phyloP scores from a whole-genome alignment of 2,797 vertebrate species.

The Podargus strigoides region DNA sequence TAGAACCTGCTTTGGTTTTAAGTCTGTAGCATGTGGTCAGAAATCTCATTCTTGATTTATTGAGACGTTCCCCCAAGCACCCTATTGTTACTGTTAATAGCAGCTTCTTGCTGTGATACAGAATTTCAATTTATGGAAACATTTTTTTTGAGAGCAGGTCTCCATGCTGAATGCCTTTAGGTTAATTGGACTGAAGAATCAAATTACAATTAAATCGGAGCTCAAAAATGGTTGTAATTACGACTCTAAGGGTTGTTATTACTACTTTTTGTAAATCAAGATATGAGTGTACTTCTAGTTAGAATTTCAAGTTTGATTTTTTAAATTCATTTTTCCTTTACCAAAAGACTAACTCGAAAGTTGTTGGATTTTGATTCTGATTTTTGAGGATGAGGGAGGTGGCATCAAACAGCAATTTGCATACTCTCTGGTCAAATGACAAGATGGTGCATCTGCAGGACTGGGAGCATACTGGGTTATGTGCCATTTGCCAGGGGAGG shows the following conservation, averaged over 20 bases:
- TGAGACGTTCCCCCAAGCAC: neutral
- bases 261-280: neutral
- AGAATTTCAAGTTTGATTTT: neutral
- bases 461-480: neutral
- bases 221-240: neutral
- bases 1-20: neutral
- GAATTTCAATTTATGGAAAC: neutral
- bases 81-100: neutral
- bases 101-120: neutral
- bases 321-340: neutral
- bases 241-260: neutral
- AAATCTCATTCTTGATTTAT: neutral
- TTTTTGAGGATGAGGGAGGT: neutral
- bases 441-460: neutral
- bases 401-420: neutral
- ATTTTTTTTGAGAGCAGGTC: neutral
- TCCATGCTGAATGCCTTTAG: neutral
- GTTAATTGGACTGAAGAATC: neutral
- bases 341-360: neutral
- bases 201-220: neutral
- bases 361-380: neutral
- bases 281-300: neutral
- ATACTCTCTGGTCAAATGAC: neutral
- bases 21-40: neutral
- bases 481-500: conserved; percentile 1